Evolutionary conservation across 1,140 invertebrate genomes (phyloP).

Genomic region (Hypothenemus hampei): DNA sequence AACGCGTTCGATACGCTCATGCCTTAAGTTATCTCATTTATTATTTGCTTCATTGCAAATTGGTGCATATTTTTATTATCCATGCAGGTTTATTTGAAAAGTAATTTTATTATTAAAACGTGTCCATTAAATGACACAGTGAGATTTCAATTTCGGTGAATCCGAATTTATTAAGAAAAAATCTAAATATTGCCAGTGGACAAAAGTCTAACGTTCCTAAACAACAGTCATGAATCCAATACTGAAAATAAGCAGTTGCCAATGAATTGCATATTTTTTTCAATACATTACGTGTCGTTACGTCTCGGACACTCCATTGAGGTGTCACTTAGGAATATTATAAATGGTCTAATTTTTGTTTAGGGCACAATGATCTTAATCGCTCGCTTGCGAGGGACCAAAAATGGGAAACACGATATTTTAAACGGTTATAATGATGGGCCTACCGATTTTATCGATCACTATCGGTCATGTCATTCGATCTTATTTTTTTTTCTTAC

Average conservation of each 20-base stretch:
- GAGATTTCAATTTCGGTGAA: too few relatives aligned
- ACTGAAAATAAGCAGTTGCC: slow-evolving; percentile 26
- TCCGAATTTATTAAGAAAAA: too few relatives aligned
- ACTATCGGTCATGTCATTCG: slow-evolving; percentile 19
- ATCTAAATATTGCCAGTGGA: too few relatives aligned
- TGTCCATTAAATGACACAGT: too few relatives aligned
- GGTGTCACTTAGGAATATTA: slow-evolving; percentile 39
- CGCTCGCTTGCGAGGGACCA: slow-evolving; percentile 14
- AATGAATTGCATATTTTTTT: slow-evolving; percentile 37
- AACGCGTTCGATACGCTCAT: too few relatives aligned
- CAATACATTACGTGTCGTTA: slow-evolving; percentile 30
- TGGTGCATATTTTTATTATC: too few relatives aligned
- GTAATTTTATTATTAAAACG: too few relatives aligned
- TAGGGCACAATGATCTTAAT: slow-evolving; percentile 27
- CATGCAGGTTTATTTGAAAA: too few relatives aligned
- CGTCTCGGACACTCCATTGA: slow-evolving; percentile 35
- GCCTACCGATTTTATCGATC: slow-evolving; percentile 26
- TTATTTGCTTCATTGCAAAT: too few relatives aligned
- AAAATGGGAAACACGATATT: slow-evolving; percentile 28
- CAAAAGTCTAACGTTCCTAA: not conserved
- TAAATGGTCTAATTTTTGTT: slow-evolving; percentile 37
- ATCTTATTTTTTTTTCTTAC: slow-evolving; percentile 23
- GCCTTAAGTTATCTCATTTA: too few relatives aligned
- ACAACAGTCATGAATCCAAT: not conserved
- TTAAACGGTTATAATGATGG: slow-evolving; percentile 26